A percentile compares a stretch with the other conserved stretches of the same genome.
Conservation (phyloP, 2,797 vertebrate species). For the Trachops cirrhosus region DNA sequence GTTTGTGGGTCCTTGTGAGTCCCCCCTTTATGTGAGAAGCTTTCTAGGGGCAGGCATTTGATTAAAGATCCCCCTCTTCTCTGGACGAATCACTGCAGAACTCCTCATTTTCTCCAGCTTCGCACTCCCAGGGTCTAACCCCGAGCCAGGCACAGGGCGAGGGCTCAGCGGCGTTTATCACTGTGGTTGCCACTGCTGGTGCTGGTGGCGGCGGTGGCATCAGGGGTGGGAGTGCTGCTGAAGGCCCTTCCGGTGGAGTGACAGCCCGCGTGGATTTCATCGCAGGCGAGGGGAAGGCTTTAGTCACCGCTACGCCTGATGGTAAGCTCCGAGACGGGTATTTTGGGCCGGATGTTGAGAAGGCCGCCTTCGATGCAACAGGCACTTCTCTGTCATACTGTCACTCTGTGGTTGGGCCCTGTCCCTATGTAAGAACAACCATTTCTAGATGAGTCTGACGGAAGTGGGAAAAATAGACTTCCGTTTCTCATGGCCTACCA, state of each 20-base stretch:
- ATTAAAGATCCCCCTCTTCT: neutral
- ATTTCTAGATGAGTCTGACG: neutral
- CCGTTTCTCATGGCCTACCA: neutral
- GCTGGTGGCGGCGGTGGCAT: rapidly evolving
- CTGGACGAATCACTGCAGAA: neutral
- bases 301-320: neutral
- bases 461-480: neutral
- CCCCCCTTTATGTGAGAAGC: neutral
- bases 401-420: neutral
- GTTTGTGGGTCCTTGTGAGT: neutral
- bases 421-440: neutral
- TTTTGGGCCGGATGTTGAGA: neutral
- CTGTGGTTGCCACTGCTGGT: neutral
- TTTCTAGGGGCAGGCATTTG: neutral
- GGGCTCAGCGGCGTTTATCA: neutral
- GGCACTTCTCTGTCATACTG: neutral
- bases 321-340: neutral
- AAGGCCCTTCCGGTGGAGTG: neutral
- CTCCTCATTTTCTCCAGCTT: neutral
- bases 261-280: neutral
- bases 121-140: neutral
- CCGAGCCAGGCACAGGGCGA: neutral
- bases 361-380: neutral
- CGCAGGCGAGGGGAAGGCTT: neutral
- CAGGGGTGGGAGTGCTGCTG: neutral